Evolutionary conservation across 2,888 invertebrate genomes (phyloP).

Genomic region (Rhagium mordax): DNA sequence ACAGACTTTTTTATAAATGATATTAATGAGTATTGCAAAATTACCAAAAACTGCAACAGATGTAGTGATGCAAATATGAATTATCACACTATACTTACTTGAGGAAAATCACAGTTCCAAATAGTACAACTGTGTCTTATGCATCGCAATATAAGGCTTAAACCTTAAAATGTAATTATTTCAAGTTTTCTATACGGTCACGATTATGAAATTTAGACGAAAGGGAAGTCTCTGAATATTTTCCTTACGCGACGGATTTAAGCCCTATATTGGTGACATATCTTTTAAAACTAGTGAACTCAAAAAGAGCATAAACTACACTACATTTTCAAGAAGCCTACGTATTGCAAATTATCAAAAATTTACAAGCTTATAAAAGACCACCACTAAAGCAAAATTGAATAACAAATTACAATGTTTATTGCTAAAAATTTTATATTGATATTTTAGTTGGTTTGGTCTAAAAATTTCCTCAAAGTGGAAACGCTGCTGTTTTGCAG

Average conservation of each 20-base stretch:
- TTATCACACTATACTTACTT: conserved; percentile 39
- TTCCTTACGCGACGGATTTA: neutral
- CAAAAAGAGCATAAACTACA: conserved; percentile 8
- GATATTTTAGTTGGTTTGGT: neutral
- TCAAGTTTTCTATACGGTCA: no score
- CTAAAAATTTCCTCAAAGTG: conserved; percentile 8
- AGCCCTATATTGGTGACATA: conserved; percentile 1
- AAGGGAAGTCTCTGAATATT: no score
- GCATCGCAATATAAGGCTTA: neutral
- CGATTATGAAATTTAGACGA: no score
- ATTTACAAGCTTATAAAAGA: conserved; percentile 29
- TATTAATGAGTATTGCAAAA: conserved; percentile 41
- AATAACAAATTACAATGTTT: conserved; percentile 31
- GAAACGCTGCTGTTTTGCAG: neutral
- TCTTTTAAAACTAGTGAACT: conserved; percentile 18
- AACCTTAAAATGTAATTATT: neutral
- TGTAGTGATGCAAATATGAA: conserved; percentile 37
- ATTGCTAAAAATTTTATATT: conserved; percentile 28
- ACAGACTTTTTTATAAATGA: neutral
- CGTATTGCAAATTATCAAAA: conserved; percentile 28
- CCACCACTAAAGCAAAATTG: conserved; percentile 30
- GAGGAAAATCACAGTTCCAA: conserved; percentile 36
- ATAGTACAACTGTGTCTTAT: conserved; percentile 24
- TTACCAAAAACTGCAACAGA: conserved; percentile 36
- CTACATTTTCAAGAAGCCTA: conserved; percentile 29